These are phyloP conservation scores for Phycodurus eques DNA, from an alignment of 2,113 vertebrate species.

Conservation along the genomic window DNA sequence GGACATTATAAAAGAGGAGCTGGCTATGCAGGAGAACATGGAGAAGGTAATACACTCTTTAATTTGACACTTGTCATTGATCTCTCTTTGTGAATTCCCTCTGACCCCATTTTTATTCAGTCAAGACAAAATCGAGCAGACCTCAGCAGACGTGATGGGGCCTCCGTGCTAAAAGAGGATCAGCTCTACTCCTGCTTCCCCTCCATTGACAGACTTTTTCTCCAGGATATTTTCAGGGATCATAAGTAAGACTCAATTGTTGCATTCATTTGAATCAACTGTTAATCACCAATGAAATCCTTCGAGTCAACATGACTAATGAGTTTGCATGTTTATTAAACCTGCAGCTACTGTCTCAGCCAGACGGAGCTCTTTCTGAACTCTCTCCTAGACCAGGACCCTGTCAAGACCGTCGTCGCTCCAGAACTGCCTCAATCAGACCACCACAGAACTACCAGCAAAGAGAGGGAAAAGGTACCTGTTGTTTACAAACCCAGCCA, in stretches of 20 bases:
- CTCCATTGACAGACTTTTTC: slow-evolving; percentile 85
- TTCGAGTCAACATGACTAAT: background rate
- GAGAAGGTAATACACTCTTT: slow-evolving; percentile 74
- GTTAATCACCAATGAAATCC: background rate
- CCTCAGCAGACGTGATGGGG: slow-evolving; percentile 80
- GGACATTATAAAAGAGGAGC: slow-evolving; percentile 93
- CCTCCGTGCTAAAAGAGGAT: slow-evolving; percentile 85
- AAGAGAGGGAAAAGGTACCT: slow-evolving; percentile 66
- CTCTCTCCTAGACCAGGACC: slow-evolving; percentile 84
- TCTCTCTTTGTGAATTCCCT: background rate
- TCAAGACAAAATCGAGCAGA: slow-evolving; percentile 70
- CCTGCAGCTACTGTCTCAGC: slow-evolving; percentile 83
- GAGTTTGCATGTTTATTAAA: slow-evolving; percentile 22
- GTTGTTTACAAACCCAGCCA: background rate
- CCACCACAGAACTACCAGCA: slow-evolving; percentile 62
- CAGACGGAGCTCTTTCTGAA: slow-evolving; percentile 88
- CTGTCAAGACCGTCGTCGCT: slow-evolving; percentile 88
- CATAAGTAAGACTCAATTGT: slow-evolving; percentile 82
- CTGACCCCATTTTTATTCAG: slow-evolving; percentile 56
- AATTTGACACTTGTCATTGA: background rate
- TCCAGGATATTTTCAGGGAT: slow-evolving; percentile 90
- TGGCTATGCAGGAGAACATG: slow-evolving; percentile 82
- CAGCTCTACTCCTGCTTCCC: slow-evolving; percentile 88
- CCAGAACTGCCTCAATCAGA: slow-evolving; percentile 76
- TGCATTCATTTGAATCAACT: background rate